Conservation (phyloP, 2,113 vertebrate genomes). For the Chlamydotis undulata region DNA sequence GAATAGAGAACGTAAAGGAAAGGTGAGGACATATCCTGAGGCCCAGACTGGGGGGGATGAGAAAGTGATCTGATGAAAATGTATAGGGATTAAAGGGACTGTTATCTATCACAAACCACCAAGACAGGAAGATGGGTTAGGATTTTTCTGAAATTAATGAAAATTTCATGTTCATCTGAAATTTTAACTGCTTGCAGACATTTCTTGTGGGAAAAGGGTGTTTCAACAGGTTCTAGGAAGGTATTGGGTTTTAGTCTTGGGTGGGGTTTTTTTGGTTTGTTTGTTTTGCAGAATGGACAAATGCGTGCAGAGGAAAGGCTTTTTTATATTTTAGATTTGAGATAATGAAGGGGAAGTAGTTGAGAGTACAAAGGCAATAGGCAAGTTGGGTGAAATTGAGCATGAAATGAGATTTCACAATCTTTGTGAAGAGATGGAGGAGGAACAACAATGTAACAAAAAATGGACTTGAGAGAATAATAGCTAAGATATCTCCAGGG, state of each 20-base stretch:
- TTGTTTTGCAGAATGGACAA: neutral
- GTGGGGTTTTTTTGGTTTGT: neutral
- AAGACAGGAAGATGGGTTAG: neutral
- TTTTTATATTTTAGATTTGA: slow-evolving; percentile 2
- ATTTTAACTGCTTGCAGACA: neutral
- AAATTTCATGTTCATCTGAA: neutral
- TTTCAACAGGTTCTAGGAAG: neutral
- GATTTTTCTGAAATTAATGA: neutral
- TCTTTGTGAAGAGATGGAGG: neutral
- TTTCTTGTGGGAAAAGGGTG: neutral
- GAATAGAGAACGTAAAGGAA: neutral
- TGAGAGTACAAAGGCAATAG: slow-evolving; percentile 13
- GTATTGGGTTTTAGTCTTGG: neutral
- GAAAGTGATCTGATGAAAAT: neutral
- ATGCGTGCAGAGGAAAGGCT: neutral
- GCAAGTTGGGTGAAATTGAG: slow-evolving; percentile 56
- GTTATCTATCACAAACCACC: neutral
- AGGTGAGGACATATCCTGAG: neutral
- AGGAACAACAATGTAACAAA: neutral
- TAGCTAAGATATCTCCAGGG: neutral
- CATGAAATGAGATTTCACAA: slow-evolving; percentile 61
- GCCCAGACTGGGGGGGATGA: neutral
- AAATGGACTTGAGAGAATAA: slow-evolving; percentile 4
- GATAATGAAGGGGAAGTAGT: neutral
- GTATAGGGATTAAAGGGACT: neutral